Base-by-base conservation (phyloP, 2,888 invertebrate species). In the Drosophila testacea region DNA sequence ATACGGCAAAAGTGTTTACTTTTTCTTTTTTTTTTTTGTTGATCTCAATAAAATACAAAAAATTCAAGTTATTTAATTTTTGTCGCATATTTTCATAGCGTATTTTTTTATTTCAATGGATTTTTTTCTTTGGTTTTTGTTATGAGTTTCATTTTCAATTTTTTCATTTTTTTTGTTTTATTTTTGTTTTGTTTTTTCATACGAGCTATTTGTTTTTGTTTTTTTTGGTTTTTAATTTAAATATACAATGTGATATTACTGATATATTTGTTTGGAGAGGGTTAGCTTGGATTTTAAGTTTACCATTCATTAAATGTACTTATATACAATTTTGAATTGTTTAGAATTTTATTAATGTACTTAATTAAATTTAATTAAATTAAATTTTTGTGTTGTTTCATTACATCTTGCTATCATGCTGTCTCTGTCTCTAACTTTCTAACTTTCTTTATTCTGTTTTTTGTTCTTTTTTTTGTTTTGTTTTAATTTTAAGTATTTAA, bases 351-450 rank as follows among this genome's bases (percentile, higher is more conserved):
- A 48, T 59, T 65, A 68, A 69, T 77, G 51, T 77, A 73, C 70
- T 74, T 71, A 73, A 71, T 73, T 72, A 51, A 73, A 71, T 88
- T 83, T 75, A 87, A 77, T 79, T 87, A 72, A 77, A 83, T 77
- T 88, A 79, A 79, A 80, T 85, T 72, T 59, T 51, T 69, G 32
- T 64, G 34, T 78, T 69, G 66, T 61, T 61, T 68, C 59, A 60
- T 51, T 60, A 13, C 42, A 11, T 51, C 13, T 55, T 47, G 22
- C 39, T 59, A 46, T 59, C 48, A n/a, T 59, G 11, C 13, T 48
- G 16, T 30, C 28, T 11, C 38, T 38, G 30, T 42, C 11, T 39
- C 54, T 39, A 50, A n/a, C 47, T 32, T 51, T 64, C 59, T 47
- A 39, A 42, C 16, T 63, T 69, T 65, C 22, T 13, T 55, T 51